Conservation (phyloP, 2,888 invertebrate species). For the Troilus luridus region DNA sequence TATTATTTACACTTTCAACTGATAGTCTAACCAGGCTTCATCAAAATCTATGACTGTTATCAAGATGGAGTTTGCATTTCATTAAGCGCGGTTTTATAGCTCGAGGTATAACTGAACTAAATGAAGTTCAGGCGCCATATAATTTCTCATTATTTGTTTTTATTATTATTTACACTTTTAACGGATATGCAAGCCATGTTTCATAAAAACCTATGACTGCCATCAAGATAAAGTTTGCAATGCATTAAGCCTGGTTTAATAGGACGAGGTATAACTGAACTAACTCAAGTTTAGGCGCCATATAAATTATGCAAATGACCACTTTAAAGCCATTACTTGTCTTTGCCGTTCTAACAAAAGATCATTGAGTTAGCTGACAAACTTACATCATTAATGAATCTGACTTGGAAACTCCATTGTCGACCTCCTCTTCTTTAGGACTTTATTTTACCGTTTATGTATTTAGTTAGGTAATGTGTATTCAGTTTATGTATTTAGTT, state of each 20-base stretch:
- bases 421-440: neutral
- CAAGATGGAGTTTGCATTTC: neutral
- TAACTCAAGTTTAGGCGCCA: neutral
- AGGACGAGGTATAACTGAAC: neutral
- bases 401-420: slow-evolving; percentile 2
- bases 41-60: neutral
- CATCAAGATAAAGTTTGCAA: neutral
- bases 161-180: neutral
- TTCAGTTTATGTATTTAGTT: neutral
- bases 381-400: slow-evolving; percentile 3
- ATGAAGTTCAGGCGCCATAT: neutral
- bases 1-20: neutral
- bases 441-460: neutral
- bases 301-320: neutral
- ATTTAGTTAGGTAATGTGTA: neutral
- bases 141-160: too few relatives aligned
- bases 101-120: neutral
- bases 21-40: neutral
- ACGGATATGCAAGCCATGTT: neutral
- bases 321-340: neutral
- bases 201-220: neutral
- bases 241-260: neutral
- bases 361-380: slow-evolving; percentile 11
- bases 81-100: neutral
- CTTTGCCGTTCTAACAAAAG: neutral